Percentiles rank a stretch among this genome's conserved stretches.
Evolutionary conservation across 2,797 vertebrate genomes (phyloP).

Genomic region (Chromis chromis): DNA sequence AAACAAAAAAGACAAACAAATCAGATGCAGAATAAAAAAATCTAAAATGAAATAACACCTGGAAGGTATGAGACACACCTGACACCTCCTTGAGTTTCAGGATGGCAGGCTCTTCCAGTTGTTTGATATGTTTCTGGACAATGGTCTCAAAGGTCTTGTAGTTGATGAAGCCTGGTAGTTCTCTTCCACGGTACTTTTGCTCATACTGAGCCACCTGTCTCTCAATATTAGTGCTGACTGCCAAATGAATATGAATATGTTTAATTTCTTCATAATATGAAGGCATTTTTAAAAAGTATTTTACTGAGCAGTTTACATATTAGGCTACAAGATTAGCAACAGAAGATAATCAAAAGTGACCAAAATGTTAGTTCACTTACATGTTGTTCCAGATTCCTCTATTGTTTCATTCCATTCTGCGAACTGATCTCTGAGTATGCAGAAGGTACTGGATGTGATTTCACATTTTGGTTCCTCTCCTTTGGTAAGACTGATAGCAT

Average conservation of each 20-base stretch:
- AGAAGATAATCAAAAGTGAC: background rate
- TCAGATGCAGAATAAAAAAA: background rate
- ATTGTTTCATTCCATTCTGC: constrained; percentile 60
- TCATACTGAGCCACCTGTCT: constrained; percentile 77
- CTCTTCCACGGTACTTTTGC: constrained; percentile 84
- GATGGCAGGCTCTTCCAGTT: constrained; percentile 86
- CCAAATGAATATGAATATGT: constrained; percentile 3
- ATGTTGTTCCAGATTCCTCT: constrained; percentile 38
- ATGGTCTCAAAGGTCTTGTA: constrained; percentile 89
- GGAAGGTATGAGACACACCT: constrained; percentile 61
- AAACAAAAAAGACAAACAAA: constrained; percentile 14
- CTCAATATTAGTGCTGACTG: constrained; percentile 73
- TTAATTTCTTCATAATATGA: too few species aligned
- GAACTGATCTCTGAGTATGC: constrained; percentile 74
- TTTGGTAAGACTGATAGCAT: constrained; percentile 68
- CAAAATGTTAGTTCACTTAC: constrained; percentile 50
- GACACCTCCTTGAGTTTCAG: constrained; percentile 76
- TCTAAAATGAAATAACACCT: background rate
- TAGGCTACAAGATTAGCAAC: too few species aligned
- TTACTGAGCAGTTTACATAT: too few species aligned
- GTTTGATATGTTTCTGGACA: constrained; percentile 81
- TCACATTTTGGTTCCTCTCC: constrained; percentile 80
- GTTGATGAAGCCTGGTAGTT: constrained; percentile 89
- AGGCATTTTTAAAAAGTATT: too few species aligned
- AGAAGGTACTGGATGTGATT: constrained; percentile 71